A percentile compares a stretch with the other conserved stretches of the same genome.
phyloP scores from a whole-genome alignment of 2,113 vertebrate genomes.

The Suncus etruscus region DNA sequence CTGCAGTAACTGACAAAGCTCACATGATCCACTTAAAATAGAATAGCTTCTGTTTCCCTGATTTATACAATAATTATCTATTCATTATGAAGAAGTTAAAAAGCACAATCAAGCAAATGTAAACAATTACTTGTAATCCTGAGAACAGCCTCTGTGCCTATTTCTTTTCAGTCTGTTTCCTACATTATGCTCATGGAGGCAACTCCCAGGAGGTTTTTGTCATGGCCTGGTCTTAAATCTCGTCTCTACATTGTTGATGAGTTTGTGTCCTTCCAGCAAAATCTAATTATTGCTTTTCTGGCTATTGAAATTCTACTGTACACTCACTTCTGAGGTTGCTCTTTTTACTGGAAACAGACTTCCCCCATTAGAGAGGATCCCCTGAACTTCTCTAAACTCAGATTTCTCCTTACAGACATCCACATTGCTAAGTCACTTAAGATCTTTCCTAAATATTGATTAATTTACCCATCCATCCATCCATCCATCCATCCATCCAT shows the following conservation, averaged over 20 bases:
- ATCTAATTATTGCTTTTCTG: not conserved
- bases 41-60: not conserved
- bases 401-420: too few relatives aligned
- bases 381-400: too few relatives aligned
- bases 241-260: not conserved
- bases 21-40: not conserved
- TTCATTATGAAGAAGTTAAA: slow-evolving; percentile 21
- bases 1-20: not conserved
- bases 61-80: slow-evolving; percentile 15
- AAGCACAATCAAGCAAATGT: not conserved
- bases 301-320: not conserved
- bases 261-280: not conserved
- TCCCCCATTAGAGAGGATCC: not conserved
- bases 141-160: not conserved
- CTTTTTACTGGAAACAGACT: not conserved
- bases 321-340: not conserved
- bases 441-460: not conserved
- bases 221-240: not conserved
- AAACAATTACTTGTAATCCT: not conserved
- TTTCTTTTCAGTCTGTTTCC: slow-evolving; percentile 8
- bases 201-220: not conserved
- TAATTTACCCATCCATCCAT: not conserved
- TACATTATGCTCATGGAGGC: not conserved
- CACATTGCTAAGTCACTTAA: not conserved
- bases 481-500: not conserved